Evolutionary conservation across 1,140 invertebrate genomes (phyloP), one percentile per base, ranked within the genome.

Genomic region (Aphelinus certus): DNA sequence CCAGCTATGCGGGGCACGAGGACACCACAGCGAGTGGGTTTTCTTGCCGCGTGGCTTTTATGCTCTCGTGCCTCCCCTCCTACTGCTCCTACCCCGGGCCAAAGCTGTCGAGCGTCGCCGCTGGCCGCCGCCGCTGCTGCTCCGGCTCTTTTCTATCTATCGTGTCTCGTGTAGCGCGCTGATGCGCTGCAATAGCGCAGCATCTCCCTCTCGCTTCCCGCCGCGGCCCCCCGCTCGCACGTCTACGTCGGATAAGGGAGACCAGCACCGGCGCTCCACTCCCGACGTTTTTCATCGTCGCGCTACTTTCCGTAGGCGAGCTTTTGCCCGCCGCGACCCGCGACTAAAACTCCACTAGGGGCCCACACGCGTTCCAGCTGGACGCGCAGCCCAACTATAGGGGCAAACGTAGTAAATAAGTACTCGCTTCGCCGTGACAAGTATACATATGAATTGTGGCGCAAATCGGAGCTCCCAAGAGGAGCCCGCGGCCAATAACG

Each of bases 41-140:
- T 86, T 86, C 83, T 83, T 83, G 43, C 82, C 82, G 78, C 58
- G 84, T 79, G 77, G 84, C 85, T 88, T 88, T 88, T 88, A 87
- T 87, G 86, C 84, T 88, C 83, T 87, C 83, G 83, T 79, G 77
- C 78, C 77, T 81, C 82, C 84, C 79, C 80, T 78, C 67, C 75
- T 73, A 65, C 77, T 73, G 75, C 78, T 77, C 79, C 76, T 76
- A 75, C 79, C 79, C 77, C 77, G 79, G 53, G 26, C 26, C 26
- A 26, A 26, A 26, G 51, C 51, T 4, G 51, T 53, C 51, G 51
- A 4, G 4, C 51, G 4, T 53, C 51, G 4, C 51, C 51, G 51
- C 4, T 1, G 49, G 6, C 67, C 45, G 0, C 26, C 65, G 9
- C 49, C 49, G 26, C 63, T 47, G 7, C 45, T 47, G 3, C 7